Evolutionary conservation across 2,888 invertebrate genomes (phyloP).

Genomic region (Sipha maydis): DNA sequence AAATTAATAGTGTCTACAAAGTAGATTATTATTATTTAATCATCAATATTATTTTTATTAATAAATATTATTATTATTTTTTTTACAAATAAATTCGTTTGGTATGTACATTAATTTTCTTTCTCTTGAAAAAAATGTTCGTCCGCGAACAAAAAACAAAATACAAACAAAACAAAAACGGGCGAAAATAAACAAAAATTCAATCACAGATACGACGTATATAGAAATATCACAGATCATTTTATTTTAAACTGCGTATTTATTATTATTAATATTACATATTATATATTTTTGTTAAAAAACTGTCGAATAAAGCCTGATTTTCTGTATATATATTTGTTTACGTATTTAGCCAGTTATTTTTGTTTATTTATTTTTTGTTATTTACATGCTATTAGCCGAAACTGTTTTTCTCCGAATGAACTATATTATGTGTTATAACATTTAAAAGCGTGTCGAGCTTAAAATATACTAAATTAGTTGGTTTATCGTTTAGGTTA

Average conservation of each 20-base stretch:
- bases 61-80: slow-evolving; percentile 33
- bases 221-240: slow-evolving; percentile 62
- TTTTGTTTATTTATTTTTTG: slow-evolving; percentile 1
- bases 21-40: slow-evolving; percentile 35
- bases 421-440: slow-evolving; percentile 22
- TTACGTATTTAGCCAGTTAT: slow-evolving; percentile 17
- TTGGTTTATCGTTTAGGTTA: slow-evolving; percentile 51
- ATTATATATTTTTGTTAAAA: slow-evolving; percentile 21
- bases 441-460: slow-evolving; percentile 50
- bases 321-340: slow-evolving; percentile 15
- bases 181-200: slow-evolving; percentile 56
- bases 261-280: slow-evolving; percentile 42
- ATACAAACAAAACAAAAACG: slow-evolving; percentile 49
- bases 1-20: slow-evolving; percentile 39
- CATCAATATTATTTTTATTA: slow-evolving; percentile 41
- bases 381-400: slow-evolving; percentile 11
- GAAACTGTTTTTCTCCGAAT: slow-evolving; percentile 10
- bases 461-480: slow-evolving; percentile 48
- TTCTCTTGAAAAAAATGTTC: slow-evolving; percentile 48
- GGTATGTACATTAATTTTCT: slow-evolving; percentile 61
- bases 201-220: slow-evolving; percentile 62
- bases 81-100: slow-evolving; percentile 60
- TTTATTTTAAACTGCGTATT: slow-evolving; percentile 58
- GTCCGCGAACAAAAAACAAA: slow-evolving; percentile 45
- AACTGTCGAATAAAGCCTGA: slow-evolving; percentile 25